Evolutionary conservation across 2,888 invertebrate genomes (phyloP), one percentile per base, ranked within the genome.

Genomic region (Dasypolia templi): DNA sequence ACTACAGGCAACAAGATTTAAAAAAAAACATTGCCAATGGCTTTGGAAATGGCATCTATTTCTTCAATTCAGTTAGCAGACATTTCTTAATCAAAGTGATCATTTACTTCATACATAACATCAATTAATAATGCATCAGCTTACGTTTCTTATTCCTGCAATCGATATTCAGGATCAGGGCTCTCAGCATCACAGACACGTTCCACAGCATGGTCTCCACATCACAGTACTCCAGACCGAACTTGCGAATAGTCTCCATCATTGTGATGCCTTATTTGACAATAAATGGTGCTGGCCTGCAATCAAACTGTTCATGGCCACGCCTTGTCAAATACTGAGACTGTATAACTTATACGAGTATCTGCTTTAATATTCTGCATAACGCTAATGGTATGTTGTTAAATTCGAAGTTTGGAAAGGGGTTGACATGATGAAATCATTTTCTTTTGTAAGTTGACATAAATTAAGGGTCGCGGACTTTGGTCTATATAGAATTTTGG

Each of bases 181-280:
- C 75, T 66, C 91, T 80, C 49, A 93, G 83, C 67, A 93, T 74
- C n/a, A 86, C 71, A 0, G 88, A 85, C 0, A 92, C 87, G 72
- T 94, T 94, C 85, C 88, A 88, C 39, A 93, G 39, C 91, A 94
- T 93, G 1, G 91, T 92, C 5, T 90, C 87, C 53, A 93, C 81
- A 51, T 92, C 92, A 59, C 90, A 91, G 73, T 90, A 82, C 7
- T 79, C 69, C 70, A 91, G 59, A 0, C 91, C 89, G 46, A 91
- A 92, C 76, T 89, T 90, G 2, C 76, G 62, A 26, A 84, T 19
- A 5, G 72, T 71, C 11, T 79, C 63, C 67, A 84, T 65, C 67
- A 72, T 76, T 26, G 49, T 29, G n/a, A 35, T 32, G 9, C 53
- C 7, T 26, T 59, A 35, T 69, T 66, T 80, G 64, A 4, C 56